Conservation (phyloP, 2,888 invertebrate genomes). For the Sphecodes monilicornis region DNA sequence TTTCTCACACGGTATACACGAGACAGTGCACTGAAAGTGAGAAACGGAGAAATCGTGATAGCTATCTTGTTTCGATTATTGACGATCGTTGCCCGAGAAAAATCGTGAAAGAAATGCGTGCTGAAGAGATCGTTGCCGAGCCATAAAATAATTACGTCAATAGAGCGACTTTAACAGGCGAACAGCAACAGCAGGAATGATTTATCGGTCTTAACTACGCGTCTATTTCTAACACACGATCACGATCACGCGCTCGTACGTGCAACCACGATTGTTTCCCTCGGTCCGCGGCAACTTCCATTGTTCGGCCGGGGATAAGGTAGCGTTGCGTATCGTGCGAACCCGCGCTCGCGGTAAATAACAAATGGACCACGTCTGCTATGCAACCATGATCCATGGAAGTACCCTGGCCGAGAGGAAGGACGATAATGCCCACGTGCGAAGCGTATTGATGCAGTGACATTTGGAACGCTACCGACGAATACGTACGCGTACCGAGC, state of each 20-base stretch:
- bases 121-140: constrained; percentile 8
- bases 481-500: constrained; percentile 49
- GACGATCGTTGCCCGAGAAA: neutral
- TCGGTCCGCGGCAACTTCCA: constrained; percentile 49
- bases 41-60: too few species aligned
- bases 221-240: constrained; percentile 33
- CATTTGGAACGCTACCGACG: constrained; percentile 59
- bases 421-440: constrained; percentile 65
- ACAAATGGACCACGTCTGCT: constrained; percentile 73
- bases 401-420: constrained; percentile 42
- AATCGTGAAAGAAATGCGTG: neutral
- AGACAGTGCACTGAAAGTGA: too few species aligned
- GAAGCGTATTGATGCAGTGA: constrained; percentile 51
- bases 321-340: constrained; percentile 64
- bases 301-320: constrained; percentile 48
- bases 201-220: constrained; percentile 52
- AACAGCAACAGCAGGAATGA: constrained; percentile 46
- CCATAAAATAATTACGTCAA: constrained; percentile 49
- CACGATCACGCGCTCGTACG: constrained; percentile 33
- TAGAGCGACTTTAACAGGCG: constrained; percentile 16
- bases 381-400: constrained; percentile 73
- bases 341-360: constrained; percentile 69
- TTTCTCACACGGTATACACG: too few species aligned
- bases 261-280: constrained; percentile 57
- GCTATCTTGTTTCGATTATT: neutral